Conservation (phyloP, 2,888 invertebrate genomes). For the Himalopsyche anomala region DNA sequence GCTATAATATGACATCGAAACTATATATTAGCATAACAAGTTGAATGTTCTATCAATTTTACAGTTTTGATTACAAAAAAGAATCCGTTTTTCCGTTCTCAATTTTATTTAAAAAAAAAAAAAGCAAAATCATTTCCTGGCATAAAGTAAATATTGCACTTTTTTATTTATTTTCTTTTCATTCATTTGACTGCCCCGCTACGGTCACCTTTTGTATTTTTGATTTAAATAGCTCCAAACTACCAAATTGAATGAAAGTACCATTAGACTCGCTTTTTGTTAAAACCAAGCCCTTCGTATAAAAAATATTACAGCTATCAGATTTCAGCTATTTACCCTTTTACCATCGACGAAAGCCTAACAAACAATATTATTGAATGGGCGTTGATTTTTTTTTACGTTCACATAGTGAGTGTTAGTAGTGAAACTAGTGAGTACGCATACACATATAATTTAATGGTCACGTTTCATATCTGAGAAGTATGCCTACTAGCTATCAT, state of each 20-base stretch:
- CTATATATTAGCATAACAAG: no score
- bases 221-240: constrained; percentile 14
- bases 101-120: neutral
- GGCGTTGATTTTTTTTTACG: neutral
- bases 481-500: no score
- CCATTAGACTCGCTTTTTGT: constrained; percentile 4
- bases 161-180: constrained; percentile 4
- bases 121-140: neutral
- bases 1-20: no score
- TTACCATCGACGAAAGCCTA: constrained; percentile 12
- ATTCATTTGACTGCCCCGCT: neutral
- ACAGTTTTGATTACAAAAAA: neutral
- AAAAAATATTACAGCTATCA: constrained; percentile 14
- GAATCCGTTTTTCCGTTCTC: neutral
- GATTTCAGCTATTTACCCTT: constrained; percentile 23
- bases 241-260: neutral
- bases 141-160: neutral
- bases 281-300: neutral
- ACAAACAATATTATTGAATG: neutral
- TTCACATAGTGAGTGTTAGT: no score
- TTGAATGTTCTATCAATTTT: neutral
- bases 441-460: no score
- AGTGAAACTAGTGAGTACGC: no score
- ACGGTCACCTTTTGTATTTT: neutral
- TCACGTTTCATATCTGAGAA: no score